Base-by-base conservation (phyloP, 2,797 vertebrate species). In the Sebastes matsubarae region DNA sequence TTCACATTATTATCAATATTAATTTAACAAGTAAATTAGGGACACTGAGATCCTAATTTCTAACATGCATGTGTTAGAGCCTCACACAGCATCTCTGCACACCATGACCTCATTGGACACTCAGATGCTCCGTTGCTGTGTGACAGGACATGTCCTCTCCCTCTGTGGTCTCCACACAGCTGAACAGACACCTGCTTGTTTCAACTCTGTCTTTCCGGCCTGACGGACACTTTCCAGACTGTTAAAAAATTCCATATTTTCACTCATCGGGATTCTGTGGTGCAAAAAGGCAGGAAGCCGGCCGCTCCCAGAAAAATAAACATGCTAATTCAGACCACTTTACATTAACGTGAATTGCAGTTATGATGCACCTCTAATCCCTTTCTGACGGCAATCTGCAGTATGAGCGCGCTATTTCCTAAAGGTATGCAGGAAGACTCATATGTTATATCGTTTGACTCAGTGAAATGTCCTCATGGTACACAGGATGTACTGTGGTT, bases 181-280 rank as follows among this genome's bases (percentile, higher is more conserved):
- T 63, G 67, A 85, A 95, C 92, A 93, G 66, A 89, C 88, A 90
- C 91, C 88, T 89, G 91, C 73, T 87, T 93, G 92, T 92, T 93
- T 80, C 85, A 24, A 18, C 75, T 46, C 76, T 20, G 80, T 89
- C 82, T 81, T 87, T 89, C 88, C 79, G 12, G 34, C 77, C 84
- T 89, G 92, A 91, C 85, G 11, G 81, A 86, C 81, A 85, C 38
- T 91, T 93, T 93, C 91, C 91, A 92, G 81, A 64, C 82, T 60
- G 79, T 80, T 79, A 76, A 9, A 91, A 64, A 79, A 87, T 83
- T 87, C 89, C 89, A 82, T 91, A 71, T 89, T 93, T 92, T 89
- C 72, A 46, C 34, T 64, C 77, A 61, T 73, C 24, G 12, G 67
- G 30, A 52, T 46, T 85, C 84, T 81, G 83, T 27, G 75, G 61